Percentiles rank a stretch among this genome's conserved stretches.
phyloP scores from a whole-genome alignment of 1,140 invertebrate species.

The Zaprionus taronus region DNA sequence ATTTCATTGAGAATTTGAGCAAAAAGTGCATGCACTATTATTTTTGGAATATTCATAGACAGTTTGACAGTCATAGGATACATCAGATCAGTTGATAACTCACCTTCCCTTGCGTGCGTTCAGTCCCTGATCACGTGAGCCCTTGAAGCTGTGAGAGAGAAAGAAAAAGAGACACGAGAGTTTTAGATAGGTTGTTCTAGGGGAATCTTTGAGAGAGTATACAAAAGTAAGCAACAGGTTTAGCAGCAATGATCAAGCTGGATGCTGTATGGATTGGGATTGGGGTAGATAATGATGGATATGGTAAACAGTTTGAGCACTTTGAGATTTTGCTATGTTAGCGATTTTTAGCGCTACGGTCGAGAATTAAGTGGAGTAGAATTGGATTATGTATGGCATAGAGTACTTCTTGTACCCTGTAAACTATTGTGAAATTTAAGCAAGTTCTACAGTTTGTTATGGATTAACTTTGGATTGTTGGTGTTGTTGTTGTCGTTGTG shows the following conservation, averaged over 20 bases:
- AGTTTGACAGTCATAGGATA: neutral
- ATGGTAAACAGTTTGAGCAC: constrained; percentile 8
- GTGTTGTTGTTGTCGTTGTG: constrained; percentile 12
- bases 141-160: constrained; percentile 85
- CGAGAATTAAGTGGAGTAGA: neutral
- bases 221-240: constrained; percentile 47
- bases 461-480: neutral
- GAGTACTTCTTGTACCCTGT: neutral
- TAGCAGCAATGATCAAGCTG: constrained; percentile 60
- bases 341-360: constrained; percentile 56
- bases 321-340: constrained; percentile 27
- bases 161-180: constrained; percentile 1
- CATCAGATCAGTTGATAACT: constrained; percentile 36
- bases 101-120: constrained; percentile 82
- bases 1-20: constrained; percentile 59
- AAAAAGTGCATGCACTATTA: constrained; percentile 74
- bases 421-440: neutral
- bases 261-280: constrained; percentile 27
- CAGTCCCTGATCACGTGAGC: constrained; percentile 85
- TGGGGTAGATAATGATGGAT: constrained; percentile 1
- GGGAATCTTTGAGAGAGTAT: neutral
- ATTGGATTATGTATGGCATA: neutral
- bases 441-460: constrained; percentile 15
- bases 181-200: neutral
- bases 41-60: constrained; percentile 34